Base-by-base conservation (phyloP, 2,113 vertebrate genomes). In the Halichoerus grypus region DNA sequence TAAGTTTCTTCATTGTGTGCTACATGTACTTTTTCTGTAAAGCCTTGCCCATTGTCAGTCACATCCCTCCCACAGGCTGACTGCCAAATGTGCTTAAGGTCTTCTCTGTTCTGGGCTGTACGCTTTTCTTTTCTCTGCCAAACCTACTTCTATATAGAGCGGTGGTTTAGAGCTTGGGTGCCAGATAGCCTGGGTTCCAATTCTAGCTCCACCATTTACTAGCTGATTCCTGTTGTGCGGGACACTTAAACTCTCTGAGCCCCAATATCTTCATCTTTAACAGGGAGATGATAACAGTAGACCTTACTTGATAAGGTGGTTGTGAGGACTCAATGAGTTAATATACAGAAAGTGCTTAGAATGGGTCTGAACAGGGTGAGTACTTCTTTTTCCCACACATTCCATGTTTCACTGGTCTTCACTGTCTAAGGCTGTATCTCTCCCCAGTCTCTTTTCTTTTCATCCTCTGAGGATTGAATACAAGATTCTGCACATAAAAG, bases 401-500 rank as follows among this genome's bases (percentile, higher is more conserved):
- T 19, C 67, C 55, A 4, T n/a, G 21, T 81, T 65, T 72, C 69
- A 51, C 14, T 33, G 65, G 28, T 21, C 28, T 49, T 85, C 51
- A n/a, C 1, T 10, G 21, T 39, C 36, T 77, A 42, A 92, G 31
- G 16, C 10, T 28, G 1, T 72, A 12, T 83, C 15, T 91, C 31
- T 53, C 19, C 65, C 24, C 28, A 31, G 5, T 3, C 13, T 14
- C 14, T 55, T 82, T 69, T 26, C 28, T 74, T 65, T 63, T 63
- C 13, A 51, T 76, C n/a, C 8, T 77, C 21, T 82, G 21, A 88
- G 72, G 33, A 46, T 19, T 5, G 59, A 61, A 81, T 31, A 42
- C n/a, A 95, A 67, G 16, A 71, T 24, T 81, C 36, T 94, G 83
- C 36, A 77, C 51, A 69, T 93, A 24, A 26, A 55, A 42, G 7